phyloP scores from a whole-genome alignment of 2,888 invertebrate genomes.

The Physocephala rufipes region DNA sequence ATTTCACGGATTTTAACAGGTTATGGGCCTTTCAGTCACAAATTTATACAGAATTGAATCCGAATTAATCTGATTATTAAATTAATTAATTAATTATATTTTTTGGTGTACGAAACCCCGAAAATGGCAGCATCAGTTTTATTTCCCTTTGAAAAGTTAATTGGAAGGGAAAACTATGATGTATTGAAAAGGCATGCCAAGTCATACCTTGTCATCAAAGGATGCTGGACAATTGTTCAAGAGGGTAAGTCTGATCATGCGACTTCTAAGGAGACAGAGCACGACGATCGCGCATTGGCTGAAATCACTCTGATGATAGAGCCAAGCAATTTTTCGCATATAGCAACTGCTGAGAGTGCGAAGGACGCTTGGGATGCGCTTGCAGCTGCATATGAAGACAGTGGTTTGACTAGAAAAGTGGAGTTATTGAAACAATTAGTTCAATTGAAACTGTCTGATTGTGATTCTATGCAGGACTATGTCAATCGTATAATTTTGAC shows the following conservation, averaged over 20 bases:
- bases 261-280: neutral
- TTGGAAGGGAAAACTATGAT: constrained; percentile 40
- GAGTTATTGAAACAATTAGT: constrained; percentile 34
- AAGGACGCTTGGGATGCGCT: constrained; percentile 44
- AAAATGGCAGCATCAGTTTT: neutral
- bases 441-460: constrained; percentile 11
- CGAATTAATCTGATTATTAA: too few relatives aligned
- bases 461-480: constrained; percentile 12
- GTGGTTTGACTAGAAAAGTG: too few relatives aligned
- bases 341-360: constrained; percentile 34
- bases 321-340: constrained; percentile 14
- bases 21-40: too few relatives aligned
- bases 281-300: constrained; percentile 1
- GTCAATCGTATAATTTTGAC: constrained; percentile 12
- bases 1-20: neutral
- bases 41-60: too few relatives aligned
- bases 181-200: constrained; percentile 53
- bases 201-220: constrained; percentile 38
- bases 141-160: constrained; percentile 31
- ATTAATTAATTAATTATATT: neutral
- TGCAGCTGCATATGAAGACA: constrained; percentile 41
- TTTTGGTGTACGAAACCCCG: neutral
- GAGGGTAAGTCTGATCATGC: constrained; percentile 9
- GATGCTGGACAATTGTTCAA: constrained; percentile 37
- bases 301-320: constrained; percentile 14